Base-by-base conservation (phyloP, 37 sponge, comb jelly and placozoan species). In the Hormiphora californensis region DNA sequence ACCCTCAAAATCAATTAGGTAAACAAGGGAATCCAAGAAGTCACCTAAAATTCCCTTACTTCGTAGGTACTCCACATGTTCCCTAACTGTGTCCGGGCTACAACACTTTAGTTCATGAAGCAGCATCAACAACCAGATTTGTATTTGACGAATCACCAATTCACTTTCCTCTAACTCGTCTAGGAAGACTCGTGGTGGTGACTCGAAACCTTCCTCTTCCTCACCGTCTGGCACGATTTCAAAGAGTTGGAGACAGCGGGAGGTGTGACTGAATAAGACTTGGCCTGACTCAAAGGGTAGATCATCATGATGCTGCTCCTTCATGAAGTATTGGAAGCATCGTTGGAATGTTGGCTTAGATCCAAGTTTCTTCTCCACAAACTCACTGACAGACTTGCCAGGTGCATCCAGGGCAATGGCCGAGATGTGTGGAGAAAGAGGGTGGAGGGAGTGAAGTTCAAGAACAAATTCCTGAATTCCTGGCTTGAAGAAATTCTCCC, bases 51-150 rank as follows among this genome's bases (percentile, higher is more conserved):
- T 73, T 11, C 25, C 46, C 46, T 73, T 73, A 22, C 81, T 40
- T 73, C 81, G 9, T 23, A 73, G 46, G 27, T 43, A 73, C 22
- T 73, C 81, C 4, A 73, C 81, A 73, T 73, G 81, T 73, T 73
- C 81, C 44, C 81, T 33, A 1, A 73, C 23, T 1, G 43, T 17
- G 23, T 73, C 81, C 0, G 81, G 2, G 17, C 46, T 1, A 22
- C 21, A n/a, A 22, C 21, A n/a, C 35, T 40, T 19, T 4, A 46
- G 1, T 36, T 73, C 81, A 7, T n/a, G 21, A 7, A 73, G 21
- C 41, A 73, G 25, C 36, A 73, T 23, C 43, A 73, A 33, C 23
- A 36, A 43, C 81, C 81, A 73, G 4, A 73, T 39, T 7, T 73
- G 41, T 21, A 46, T 40, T 3, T 43, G n/a, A 23, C 43, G 40